phyloP scores from a whole-genome alignment of 1,140 invertebrate species.

The Pogonognathellus flavescens region DNA sequence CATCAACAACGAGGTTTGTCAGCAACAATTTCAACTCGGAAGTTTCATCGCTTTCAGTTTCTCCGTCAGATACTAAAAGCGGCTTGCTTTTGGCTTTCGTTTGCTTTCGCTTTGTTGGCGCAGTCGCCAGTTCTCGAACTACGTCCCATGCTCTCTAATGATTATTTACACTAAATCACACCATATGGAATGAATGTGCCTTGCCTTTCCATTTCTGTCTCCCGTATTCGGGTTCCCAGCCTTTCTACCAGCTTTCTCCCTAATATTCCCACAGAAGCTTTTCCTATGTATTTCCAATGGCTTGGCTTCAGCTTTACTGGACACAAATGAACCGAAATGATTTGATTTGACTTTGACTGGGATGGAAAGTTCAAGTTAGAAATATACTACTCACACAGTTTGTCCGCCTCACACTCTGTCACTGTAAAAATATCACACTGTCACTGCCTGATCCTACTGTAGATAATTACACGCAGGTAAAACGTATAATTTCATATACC shows the following conservation, averaged over 20 bases:
- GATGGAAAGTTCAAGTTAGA: too few relatives aligned
- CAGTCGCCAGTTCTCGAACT: constrained; percentile 33
- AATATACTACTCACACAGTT: not conserved
- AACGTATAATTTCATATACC: too few relatives aligned
- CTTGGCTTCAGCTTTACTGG: not conserved
- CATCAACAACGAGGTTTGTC: constrained; percentile 10
- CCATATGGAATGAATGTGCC: constrained; percentile 62
- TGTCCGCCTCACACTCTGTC: not conserved
- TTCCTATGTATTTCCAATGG: constrained; percentile 5
- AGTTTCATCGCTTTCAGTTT: constrained; percentile 2
- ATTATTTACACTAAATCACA: constrained; percentile 65
- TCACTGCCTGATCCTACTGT: not conserved
- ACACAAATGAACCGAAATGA: constrained; percentile 35
- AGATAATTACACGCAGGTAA: not conserved
- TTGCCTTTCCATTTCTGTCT: constrained; percentile 18
- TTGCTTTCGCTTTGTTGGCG: constrained; percentile 27
- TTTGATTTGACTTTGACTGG: constrained; percentile 2
- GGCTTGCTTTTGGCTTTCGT: not conserved
- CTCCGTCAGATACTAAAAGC: constrained; percentile 3
- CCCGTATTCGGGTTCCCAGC: not conserved
- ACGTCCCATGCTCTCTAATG: constrained; percentile 57
- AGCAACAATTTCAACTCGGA: constrained; percentile 34
- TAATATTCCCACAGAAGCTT: constrained; percentile 14
- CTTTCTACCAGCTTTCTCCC: not conserved
- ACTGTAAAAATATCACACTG: not conserved